Conservation (phyloP, 1,140 invertebrate genomes). For the Babylonia areolata region DNA sequence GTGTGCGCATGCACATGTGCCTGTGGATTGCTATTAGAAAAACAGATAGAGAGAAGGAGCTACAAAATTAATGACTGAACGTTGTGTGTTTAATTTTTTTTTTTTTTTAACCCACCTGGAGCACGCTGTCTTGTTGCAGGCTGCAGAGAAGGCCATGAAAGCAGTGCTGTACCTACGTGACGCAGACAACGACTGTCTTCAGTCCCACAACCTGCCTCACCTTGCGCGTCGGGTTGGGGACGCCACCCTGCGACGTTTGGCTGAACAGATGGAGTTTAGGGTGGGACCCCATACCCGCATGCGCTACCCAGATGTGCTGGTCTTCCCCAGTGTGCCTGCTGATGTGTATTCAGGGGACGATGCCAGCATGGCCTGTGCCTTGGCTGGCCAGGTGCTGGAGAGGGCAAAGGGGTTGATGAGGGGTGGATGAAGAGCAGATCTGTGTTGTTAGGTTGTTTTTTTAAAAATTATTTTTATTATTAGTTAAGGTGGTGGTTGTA, state of each 20-base stretch:
- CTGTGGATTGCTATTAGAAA: not conserved
- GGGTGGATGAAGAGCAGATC: not conserved
- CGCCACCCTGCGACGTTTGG: constrained; percentile 21
- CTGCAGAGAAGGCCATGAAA: constrained; percentile 52
- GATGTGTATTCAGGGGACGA: constrained; percentile 41
- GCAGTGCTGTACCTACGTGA: constrained; percentile 40
- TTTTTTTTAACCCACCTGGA: not conserved
- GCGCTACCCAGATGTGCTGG: constrained; percentile 48
- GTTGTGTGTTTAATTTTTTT: not conserved
- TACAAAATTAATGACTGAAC: not conserved
- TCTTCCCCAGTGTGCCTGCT: constrained; percentile 32
- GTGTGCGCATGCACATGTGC: not conserved
- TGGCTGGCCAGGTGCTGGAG: constrained; percentile 28
- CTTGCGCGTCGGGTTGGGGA: constrained; percentile 8
- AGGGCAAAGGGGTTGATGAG: constrained; percentile 19
- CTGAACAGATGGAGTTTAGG: constrained; percentile 20
- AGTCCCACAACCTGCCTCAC: constrained; percentile 28
- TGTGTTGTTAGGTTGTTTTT: too few relatives aligned
- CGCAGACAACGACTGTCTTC: constrained; percentile 5
- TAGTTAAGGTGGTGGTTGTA: too few relatives aligned
- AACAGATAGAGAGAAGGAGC: not conserved
- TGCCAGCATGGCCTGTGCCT: constrained; percentile 16
- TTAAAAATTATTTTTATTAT: too few relatives aligned
- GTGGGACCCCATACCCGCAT: constrained; percentile 39
- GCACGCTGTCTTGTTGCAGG: constrained; percentile 29